These are phyloP conservation scores for Champsocephalus esox DNA, from an alignment of 2,797 vertebrate species.

Conservation along the genomic window DNA sequence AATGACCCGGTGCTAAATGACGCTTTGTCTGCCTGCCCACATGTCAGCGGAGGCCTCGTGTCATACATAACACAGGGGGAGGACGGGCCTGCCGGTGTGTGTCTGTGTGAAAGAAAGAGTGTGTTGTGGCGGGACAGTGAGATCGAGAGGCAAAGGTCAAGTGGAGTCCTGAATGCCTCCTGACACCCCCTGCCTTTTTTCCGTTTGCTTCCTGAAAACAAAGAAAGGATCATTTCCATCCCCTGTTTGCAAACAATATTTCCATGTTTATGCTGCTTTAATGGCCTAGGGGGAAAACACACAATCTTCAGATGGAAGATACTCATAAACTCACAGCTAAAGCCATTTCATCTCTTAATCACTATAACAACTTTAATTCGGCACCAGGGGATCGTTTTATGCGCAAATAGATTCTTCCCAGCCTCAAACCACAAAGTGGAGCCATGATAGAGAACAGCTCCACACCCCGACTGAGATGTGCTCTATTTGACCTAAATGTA, in stretches of 20 bases:
- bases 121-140: slow-evolving; percentile 31
- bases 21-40: slow-evolving; percentile 73
- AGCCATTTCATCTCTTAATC: slow-evolving; percentile 25
- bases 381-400: slow-evolving; percentile 17
- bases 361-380: slow-evolving; percentile 17
- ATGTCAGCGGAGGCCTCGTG: slow-evolving; percentile 58
- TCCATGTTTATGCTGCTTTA: slow-evolving; percentile 1
- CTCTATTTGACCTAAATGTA: slow-evolving; percentile 44
- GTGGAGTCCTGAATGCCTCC: slow-evolving; percentile 34
- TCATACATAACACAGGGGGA: slow-evolving; percentile 58
- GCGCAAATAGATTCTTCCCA: slow-evolving; percentile 30
- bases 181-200: neutral
- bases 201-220: slow-evolving; percentile 11
- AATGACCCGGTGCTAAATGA: slow-evolving; percentile 75
- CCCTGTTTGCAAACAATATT: slow-evolving; percentile 1
- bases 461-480: slow-evolving; percentile 37
- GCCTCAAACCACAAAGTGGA: slow-evolving; percentile 26
- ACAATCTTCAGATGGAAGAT: neutral
- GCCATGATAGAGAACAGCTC: neutral
- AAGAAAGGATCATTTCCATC: slow-evolving; percentile 1
- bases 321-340: slow-evolving; percentile 13
- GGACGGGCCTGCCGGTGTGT: slow-evolving; percentile 15
- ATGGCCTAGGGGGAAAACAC: neutral
- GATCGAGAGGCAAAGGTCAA: slow-evolving; percentile 43
- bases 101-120: slow-evolving; percentile 44